Evolutionary conservation across 2,113 vertebrate genomes (phyloP), one percentile per base, ranked within the genome.

Genomic region (Ophthalmotilapia sp.): DNA sequence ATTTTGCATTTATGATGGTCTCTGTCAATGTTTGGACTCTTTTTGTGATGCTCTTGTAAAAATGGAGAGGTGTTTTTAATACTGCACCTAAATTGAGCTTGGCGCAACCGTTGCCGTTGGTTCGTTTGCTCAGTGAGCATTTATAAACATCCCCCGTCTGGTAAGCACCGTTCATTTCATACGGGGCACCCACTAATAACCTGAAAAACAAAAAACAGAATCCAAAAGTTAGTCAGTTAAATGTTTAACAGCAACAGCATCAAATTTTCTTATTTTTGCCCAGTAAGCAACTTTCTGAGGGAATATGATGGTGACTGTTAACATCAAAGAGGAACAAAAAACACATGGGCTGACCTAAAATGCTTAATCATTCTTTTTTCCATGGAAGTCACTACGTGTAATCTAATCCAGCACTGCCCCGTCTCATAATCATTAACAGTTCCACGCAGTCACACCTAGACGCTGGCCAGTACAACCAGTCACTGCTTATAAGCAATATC

Each of bases 81-180:
- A 94, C 83, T 82, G 6, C 98, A 99, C 98, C 98, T 93, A 99
- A 95, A 93, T 99, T 99, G 94, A 99, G 98, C 82, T 98, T 99
- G 93, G 97, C 96, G 93, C 99, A 99, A 89, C 97, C 97, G 19
- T 96, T 95, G 47, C 96, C 95, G 7, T 97, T 96, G 49, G 51
- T 93, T 38, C 97, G 95, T 11, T 96, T 96, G 80, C 65, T 95
- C 89, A 98, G 93, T 0, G 98, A 97, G 86, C 99, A 99, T 93
- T 97, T 99, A 95, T 99, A 99, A 83, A 99, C 96, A 2, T 99
- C 99, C 31, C 99, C 99, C 0, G 98, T 99, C 94, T 97, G 98
- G 96, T 98, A 97, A 21, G 97, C 96, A n/a, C 98, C 98, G 0
- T 97, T 99, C 92, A 96, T 98, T 95, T 99, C 99, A 54, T 98